Conservation (phyloP, 2,797 vertebrate species). For the Halcyon chelicuti region DNA sequence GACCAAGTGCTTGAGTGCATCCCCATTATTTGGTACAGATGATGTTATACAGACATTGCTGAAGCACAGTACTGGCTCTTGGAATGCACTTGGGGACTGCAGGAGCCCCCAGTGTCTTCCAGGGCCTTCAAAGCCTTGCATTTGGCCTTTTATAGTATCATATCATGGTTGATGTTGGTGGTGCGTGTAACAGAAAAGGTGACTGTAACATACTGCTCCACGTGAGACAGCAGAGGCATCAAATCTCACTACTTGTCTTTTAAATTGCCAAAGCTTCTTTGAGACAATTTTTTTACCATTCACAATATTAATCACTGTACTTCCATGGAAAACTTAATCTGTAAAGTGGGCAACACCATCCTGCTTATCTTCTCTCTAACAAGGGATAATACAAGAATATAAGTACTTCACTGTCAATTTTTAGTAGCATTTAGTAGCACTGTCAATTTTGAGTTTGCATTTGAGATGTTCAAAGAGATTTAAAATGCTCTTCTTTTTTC, state of each 20-base stretch:
- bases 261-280: neutral
- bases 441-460: neutral
- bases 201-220: neutral
- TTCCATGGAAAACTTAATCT: neutral
- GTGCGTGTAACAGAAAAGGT: neutral
- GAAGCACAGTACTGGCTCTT: neutral
- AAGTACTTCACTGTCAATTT: neutral
- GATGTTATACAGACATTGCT: neutral
- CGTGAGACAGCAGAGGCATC: neutral
- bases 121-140: neutral
- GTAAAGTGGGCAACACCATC: neutral
- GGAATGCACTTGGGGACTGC: neutral
- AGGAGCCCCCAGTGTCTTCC: neutral
- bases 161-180: neutral
- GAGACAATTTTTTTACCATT: fast-evolving
- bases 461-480: neutral
- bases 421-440: neutral
- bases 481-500: neutral
- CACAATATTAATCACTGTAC: neutral
- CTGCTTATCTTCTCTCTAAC: neutral
- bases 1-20: neutral
- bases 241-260: neutral
- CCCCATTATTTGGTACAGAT: neutral
- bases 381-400: neutral
- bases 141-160: neutral